Evolutionary conservation across 2,888 invertebrate genomes (phyloP), one percentile per base, ranked within the genome.

Genomic region (Chorisops tibialis): DNA sequence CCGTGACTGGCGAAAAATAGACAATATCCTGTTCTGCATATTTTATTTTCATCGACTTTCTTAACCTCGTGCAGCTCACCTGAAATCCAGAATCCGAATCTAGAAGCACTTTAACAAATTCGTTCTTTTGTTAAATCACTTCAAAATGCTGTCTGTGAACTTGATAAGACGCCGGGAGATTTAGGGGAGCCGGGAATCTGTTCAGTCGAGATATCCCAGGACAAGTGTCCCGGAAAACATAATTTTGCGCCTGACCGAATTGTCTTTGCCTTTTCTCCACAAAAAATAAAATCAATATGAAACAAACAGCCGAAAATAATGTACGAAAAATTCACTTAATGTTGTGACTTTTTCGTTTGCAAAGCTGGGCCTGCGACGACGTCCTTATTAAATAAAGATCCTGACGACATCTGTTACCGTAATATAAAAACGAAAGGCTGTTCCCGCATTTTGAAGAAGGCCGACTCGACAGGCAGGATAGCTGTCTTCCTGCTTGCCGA

Each of bases 221-320:
- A 51, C 37, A 51, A 51, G 35, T 51, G 37, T 51, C 38, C 37
- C 51, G 37, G 51, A 51, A 51, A 51, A 51, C 38, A 51, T 51
- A 51, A 51, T 51, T 51, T 51, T 51, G 51, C 51, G 37, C 51
- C 51, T 51, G 51, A 51, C 51, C 51, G 51, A 51, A 51, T 51
- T 37, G 37, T 51, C 51, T 38, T 37, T 16, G 37, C 16, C 16
- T n/a, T 9, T 16, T 37, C 11, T 18, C 16, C 24, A 35, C 38
- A 21, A 37, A 24, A n/a, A n/a, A 35, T 22, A 51, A 51, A 51
- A 51, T 51, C 51, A 51, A 51, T 51, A 51, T 18, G 22, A 14
- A 38, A 11, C 51, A 51, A 37, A 51, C 51, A 51, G 11, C 37
- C 51, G 9, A 18, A 51, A 37, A 51, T 51, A 51, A 51, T 51